Evolutionary conservation across 2,888 invertebrate species (phyloP).

Genomic region (Cataglyphis livida): DNA sequence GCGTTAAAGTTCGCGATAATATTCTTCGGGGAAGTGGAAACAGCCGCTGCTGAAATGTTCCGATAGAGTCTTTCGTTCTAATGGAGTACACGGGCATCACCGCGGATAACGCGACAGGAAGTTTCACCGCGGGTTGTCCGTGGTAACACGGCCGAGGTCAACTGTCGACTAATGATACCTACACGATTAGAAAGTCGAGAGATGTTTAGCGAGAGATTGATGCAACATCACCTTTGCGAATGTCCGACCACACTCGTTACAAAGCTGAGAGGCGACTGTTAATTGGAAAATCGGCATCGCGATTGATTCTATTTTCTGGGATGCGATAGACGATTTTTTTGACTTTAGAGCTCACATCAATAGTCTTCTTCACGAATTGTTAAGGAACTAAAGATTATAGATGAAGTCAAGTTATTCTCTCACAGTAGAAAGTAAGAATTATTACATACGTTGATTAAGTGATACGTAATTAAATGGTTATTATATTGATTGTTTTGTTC

Average conservation of each 20-base stretch:
- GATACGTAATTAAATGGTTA: slow-evolving; percentile 27
- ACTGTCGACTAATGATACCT: slow-evolving; percentile 57
- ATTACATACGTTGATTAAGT: slow-evolving; percentile 24
- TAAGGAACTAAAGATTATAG: background rate
- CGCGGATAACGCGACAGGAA: slow-evolving; percentile 64
- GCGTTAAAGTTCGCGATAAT: slow-evolving; percentile 5
- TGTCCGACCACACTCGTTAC: background rate
- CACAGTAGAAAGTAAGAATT: slow-evolving; percentile 33
- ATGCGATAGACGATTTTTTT: slow-evolving; percentile 12
- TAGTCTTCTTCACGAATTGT: slow-evolving; percentile 27
- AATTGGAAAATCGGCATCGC: slow-evolving; percentile 48
- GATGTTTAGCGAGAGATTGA: slow-evolving; percentile 57
- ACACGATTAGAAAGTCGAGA: slow-evolving; percentile 55
- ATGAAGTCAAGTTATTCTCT: slow-evolving; percentile 12
- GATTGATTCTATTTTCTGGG: slow-evolving; percentile 17
- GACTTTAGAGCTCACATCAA: slow-evolving; percentile 5
- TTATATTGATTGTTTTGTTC: slow-evolving; percentile 19
- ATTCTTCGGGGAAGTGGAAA: slow-evolving; percentile 53
- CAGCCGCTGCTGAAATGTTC: slow-evolving; percentile 59
- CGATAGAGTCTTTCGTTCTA: slow-evolving; percentile 52
- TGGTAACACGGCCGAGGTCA: slow-evolving; percentile 61
- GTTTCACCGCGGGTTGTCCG: slow-evolving; percentile 68
- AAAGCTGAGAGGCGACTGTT: slow-evolving; percentile 39
- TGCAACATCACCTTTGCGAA: slow-evolving; percentile 51
- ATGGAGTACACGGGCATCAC: slow-evolving; percentile 55